phyloP scores from a whole-genome alignment of 2,888 invertebrate species.

The Hypomecis atomaria region DNA sequence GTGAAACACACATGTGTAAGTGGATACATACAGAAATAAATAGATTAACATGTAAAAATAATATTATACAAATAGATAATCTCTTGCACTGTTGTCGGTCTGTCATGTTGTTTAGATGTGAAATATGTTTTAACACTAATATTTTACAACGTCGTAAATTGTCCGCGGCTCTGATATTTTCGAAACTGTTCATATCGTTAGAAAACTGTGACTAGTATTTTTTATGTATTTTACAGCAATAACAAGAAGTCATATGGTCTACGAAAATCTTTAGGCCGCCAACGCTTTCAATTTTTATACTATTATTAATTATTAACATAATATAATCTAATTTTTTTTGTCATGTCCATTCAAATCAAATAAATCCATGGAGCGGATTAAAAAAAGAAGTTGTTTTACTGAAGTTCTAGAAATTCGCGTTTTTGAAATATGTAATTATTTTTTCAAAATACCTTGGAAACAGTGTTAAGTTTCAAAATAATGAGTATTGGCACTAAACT shows the following conservation, averaged over 20 bases:
- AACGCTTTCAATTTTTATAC: constrained; percentile 8
- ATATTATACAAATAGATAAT: constrained; percentile 9
- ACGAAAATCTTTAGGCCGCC: not conserved
- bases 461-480: too few species aligned
- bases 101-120: constrained; percentile 16
- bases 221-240: constrained; percentile 22
- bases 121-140: constrained; percentile 25
- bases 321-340: too few species aligned
- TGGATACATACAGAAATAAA: not conserved
- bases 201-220: constrained; percentile 7
- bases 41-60: constrained; percentile 5
- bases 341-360: too few species aligned
- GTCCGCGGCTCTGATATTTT: constrained; percentile 12
- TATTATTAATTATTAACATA: too few species aligned
- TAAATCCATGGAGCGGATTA: too few species aligned
- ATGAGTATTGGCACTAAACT: too few species aligned
- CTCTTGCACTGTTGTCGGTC: constrained; percentile 13
- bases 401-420: too few species aligned
- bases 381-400: too few species aligned
- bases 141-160: constrained; percentile 23
- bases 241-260: constrained; percentile 4
- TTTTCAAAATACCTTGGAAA: too few species aligned
- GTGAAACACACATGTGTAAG: not conserved
- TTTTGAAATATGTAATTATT: too few species aligned
- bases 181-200: constrained; percentile 14